Base-by-base conservation (phyloP, 1,140 invertebrate genomes). In the Hirudo medicinalis region DNA sequence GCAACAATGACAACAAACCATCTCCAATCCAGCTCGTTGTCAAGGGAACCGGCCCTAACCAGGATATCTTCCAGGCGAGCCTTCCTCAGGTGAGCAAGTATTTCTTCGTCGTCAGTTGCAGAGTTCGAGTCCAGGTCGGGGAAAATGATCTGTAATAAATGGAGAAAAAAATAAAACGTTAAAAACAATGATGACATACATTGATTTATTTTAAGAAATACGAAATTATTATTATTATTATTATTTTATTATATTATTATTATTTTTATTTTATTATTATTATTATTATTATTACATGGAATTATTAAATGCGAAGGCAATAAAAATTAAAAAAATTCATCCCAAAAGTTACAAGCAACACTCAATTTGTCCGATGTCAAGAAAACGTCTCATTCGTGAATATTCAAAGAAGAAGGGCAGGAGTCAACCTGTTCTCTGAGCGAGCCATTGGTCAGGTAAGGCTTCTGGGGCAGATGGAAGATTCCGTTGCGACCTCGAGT, bases 381-480 rank as follows among this genome's bases (percentile, higher is more conserved):
- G 22, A 70, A 13, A 40, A 71, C 0, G 6, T 20, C 22, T 55
- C 55, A 71, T 0, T 29, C 53, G 63, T 36, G 53, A 57, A 63
- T 55, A 71, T 67, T 71, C 25, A 32, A 27, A 15, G 20, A 57
- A 27, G n/a, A 49, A 57, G 9, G 32, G 22, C 13, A 32, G 19
- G 68, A 55, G 60, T 5, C 40, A 25, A 85, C 79, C 78, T 86
- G 87, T 77, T 87, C 83, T 67, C 83, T 75, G 0, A 88, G 76
- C 36, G 84, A 82, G 29, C 86, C 86, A 78, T 83, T 81, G 17
- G 86, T 86, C 60, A 88, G 82, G 76, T 86, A 85, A 0, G 86
- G 82, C 74, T 85, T 85, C 78, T 88, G 87, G 17, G 87, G 86
- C 9, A 87, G 76, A 77, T 84, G 86, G 40, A 86, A 78, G 5